phyloP scores from a whole-genome alignment of 2,888 invertebrate species.

The Linyphia triangularis region DNA sequence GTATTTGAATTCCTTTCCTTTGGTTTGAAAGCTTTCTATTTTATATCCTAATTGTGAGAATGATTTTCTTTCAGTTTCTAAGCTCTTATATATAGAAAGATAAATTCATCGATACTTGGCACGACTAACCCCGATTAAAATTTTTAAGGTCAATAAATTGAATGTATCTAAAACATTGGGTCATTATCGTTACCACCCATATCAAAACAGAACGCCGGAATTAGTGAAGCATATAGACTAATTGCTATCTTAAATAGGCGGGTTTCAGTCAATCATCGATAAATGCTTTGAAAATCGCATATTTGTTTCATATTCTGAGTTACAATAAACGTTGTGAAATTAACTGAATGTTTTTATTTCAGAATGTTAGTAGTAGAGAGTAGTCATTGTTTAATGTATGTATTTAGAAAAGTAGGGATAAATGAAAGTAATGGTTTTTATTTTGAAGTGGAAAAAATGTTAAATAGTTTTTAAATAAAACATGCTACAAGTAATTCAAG shows the following conservation, averaged over 20 bases:
- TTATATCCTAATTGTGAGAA: background rate
- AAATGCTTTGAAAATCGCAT: too few species aligned
- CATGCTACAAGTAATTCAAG: too few species aligned
- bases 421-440: too few species aligned
- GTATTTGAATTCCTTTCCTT: background rate
- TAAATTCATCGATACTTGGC: background rate
- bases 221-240: constrained; percentile 5
- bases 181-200: background rate
- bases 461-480: too few species aligned
- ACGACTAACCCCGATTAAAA: background rate
- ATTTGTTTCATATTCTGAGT: too few species aligned
- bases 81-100: background rate
- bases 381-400: too few species aligned
- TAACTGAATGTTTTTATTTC: too few species aligned
- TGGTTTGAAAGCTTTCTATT: background rate
- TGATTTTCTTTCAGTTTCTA: background rate
- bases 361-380: too few species aligned
- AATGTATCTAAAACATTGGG: background rate
- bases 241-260: background rate
- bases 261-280: background rate
- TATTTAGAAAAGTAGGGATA: too few species aligned
- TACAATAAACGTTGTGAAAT: too few species aligned
- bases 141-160: constrained; percentile 10
- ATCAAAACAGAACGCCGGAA: background rate
- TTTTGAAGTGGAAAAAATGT: too few species aligned